Evolutionary conservation across 1,140 invertebrate species (phyloP).

Genomic region (Cyclargus thomasi): DNA sequence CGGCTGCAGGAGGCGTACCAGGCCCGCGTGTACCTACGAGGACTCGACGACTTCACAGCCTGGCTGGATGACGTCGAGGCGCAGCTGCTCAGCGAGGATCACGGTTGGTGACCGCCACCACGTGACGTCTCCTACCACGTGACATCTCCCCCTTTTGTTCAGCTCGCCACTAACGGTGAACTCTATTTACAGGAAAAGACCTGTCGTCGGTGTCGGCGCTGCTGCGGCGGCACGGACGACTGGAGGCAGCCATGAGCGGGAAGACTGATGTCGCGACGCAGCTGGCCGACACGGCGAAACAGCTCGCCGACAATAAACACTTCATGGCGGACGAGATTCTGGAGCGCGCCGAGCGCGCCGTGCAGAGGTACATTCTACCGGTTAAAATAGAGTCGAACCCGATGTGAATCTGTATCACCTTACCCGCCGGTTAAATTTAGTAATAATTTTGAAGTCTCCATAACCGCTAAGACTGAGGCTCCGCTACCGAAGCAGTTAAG

Average conservation of each 20-base stretch:
- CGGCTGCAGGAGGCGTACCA: constrained; percentile 95
- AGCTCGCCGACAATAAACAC: constrained; percentile 85
- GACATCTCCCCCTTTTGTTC: not conserved
- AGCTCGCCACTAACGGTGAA: not conserved
- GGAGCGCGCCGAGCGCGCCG: constrained; percentile 79
- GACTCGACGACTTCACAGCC: constrained; percentile 90
- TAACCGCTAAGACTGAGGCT: too few relatives aligned
- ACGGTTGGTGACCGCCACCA: constrained; percentile 71
- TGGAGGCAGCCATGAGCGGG: constrained; percentile 87
- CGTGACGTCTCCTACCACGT: not conserved
- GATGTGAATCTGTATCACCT: too few relatives aligned
- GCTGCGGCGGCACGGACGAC: constrained; percentile 88
- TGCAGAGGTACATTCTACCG: not conserved
- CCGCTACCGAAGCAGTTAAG: too few relatives aligned
- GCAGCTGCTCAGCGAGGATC: constrained; percentile 88
- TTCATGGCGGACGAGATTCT: constrained; percentile 91
- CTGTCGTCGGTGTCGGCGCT: constrained; percentile 88
- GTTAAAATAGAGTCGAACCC: too few relatives aligned
- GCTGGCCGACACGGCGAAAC: constrained; percentile 84
- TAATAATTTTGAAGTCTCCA: too few relatives aligned
- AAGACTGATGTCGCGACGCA: constrained; percentile 87
- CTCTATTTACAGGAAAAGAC: constrained; percentile 78
- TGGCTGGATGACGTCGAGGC: constrained; percentile 94
- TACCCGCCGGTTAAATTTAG: too few relatives aligned
- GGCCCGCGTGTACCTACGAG: constrained; percentile 88